A percentile compares a stretch with the other conserved stretches of the same genome.
phyloP scores from a whole-genome alignment of 2,888 invertebrate genomes.

The Diaprepes abbreviatus region DNA sequence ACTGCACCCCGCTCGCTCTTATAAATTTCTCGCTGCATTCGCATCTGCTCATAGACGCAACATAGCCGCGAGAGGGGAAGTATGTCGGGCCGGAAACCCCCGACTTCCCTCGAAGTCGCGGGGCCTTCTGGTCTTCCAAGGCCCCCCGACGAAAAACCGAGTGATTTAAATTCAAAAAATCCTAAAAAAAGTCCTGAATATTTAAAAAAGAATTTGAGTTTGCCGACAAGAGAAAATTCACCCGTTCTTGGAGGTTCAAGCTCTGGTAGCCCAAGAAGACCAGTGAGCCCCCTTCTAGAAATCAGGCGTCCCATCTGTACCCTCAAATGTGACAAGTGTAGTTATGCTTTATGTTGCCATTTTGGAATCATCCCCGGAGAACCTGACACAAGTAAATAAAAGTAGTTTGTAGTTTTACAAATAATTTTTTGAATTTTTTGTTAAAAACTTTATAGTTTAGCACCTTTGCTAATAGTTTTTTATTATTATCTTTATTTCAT shows the following conservation, averaged over 20 bases:
- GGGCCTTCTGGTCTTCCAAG: slow-evolving; percentile 25
- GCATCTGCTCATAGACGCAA: slow-evolving; percentile 34
- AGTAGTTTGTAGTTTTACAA: slow-evolving; percentile 6
- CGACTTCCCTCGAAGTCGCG: slow-evolving; percentile 35
- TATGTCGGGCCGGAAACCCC: slow-evolving; percentile 33
- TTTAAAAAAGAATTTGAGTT: slow-evolving; percentile 70
- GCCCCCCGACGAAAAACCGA: slow-evolving; percentile 2
- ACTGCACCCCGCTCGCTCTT: slow-evolving; percentile 14
- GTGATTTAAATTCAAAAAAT: slow-evolving; percentile 10
- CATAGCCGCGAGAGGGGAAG: slow-evolving; percentile 13
- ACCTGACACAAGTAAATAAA: slow-evolving; percentile 64
- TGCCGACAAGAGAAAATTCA: slow-evolving; percentile 67
- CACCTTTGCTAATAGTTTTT: too few relatives aligned
- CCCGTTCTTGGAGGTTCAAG: slow-evolving; percentile 65
- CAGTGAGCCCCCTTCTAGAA: slow-evolving; percentile 79
- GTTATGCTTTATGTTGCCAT: slow-evolving; percentile 75
- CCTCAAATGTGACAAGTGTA: slow-evolving; percentile 80
- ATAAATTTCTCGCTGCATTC: slow-evolving; percentile 33
- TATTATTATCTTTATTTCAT: too few relatives aligned
- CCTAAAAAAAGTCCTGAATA: slow-evolving; percentile 32
- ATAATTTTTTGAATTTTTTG: too few relatives aligned
- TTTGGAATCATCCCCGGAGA: slow-evolving; percentile 69
- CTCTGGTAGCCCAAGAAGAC: slow-evolving; percentile 76
- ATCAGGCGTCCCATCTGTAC: slow-evolving; percentile 80
- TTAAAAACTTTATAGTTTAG: too few relatives aligned